phyloP scores from a whole-genome alignment of 2,797 vertebrate genomes.

The Rhodeus uyekii region DNA sequence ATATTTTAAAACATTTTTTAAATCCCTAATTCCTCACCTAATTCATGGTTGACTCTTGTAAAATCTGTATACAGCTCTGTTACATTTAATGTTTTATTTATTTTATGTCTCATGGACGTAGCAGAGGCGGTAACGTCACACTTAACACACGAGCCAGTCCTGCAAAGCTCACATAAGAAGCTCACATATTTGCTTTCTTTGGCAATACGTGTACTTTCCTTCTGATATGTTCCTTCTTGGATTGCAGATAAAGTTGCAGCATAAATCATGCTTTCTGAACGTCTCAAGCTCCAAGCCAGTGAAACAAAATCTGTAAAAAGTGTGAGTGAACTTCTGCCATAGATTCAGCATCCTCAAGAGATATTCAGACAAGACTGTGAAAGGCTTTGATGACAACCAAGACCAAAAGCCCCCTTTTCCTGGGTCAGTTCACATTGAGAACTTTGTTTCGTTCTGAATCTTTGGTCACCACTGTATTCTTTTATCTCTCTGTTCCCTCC shows the following conservation, averaged over 20 bases:
- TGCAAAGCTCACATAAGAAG: background rate
- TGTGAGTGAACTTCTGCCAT: slow-evolving; percentile 70
- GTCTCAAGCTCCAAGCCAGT: slow-evolving; percentile 29
- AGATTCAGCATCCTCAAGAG: slow-evolving; percentile 67
- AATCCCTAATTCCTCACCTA: background rate
- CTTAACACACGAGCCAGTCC: slow-evolving; percentile 5
- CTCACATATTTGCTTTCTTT: slow-evolving; percentile 34
- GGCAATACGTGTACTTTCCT: background rate
- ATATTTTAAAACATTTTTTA: background rate
- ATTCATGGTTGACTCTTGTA: background rate
- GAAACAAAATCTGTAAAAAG: slow-evolving; percentile 49
- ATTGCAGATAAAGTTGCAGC: slow-evolving; percentile 43
- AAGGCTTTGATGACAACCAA: slow-evolving; percentile 73
- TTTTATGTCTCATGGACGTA: background rate
- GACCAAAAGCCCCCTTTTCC: slow-evolving; percentile 52
- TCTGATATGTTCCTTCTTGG: slow-evolving; percentile 27
- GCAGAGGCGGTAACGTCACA: background rate
- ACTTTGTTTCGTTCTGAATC: slow-evolving; percentile 25
- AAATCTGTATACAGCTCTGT: background rate
- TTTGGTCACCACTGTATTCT: slow-evolving; percentile 24
- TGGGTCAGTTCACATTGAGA: background rate
- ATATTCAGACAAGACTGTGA: slow-evolving; percentile 73
- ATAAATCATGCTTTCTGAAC: slow-evolving; percentile 34
- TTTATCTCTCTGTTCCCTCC: slow-evolving; percentile 10
- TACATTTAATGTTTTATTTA: background rate